Percentiles rank a stretch among this genome's conserved stretches.
These are phyloP conservation scores for Crypturellus undulatus DNA, from an alignment of 2,113 vertebrate genomes.

Conservation along the genomic window DNA sequence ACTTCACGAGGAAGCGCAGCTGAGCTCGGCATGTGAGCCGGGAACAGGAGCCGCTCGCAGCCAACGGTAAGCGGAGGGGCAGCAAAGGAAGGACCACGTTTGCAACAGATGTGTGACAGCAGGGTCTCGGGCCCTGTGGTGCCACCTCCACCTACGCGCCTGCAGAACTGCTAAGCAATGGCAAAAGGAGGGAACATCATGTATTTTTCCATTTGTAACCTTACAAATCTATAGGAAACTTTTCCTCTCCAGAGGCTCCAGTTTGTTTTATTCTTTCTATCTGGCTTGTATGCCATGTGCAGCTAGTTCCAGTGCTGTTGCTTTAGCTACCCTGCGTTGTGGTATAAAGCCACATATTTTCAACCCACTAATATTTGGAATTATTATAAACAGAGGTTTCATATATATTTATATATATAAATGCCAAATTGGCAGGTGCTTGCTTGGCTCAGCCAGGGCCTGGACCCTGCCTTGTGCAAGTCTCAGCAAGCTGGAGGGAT, in stretches of 20 bases:
- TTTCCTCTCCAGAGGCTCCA: neutral
- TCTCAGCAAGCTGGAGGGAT: neutral
- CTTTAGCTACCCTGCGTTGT: slow-evolving; percentile 4
- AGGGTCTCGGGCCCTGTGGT: neutral
- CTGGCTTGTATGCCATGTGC: neutral
- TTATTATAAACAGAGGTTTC: neutral
- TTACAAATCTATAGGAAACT: slow-evolving; percentile 28
- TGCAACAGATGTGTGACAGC: too few relatives aligned
- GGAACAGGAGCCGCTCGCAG: neutral
- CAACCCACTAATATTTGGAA: neutral
- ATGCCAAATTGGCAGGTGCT: neutral
- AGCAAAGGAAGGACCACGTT: neutral
- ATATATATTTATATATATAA: neutral
- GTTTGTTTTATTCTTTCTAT: neutral
- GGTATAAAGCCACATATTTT: slow-evolving; percentile 34
- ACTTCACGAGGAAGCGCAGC: neutral
- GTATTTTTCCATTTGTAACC: slow-evolving; percentile 40
- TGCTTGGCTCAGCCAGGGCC: neutral
- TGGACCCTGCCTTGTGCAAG: neutral
- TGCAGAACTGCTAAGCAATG: neutral
- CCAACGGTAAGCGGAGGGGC: neutral
- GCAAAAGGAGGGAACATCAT: slow-evolving; percentile 11
- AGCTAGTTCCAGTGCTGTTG: neutral
- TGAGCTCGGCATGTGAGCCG: neutral
- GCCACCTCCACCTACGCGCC: neutral